Conservation (phyloP, 2,113 vertebrate species). For the Malaclemys terrapin region DNA sequence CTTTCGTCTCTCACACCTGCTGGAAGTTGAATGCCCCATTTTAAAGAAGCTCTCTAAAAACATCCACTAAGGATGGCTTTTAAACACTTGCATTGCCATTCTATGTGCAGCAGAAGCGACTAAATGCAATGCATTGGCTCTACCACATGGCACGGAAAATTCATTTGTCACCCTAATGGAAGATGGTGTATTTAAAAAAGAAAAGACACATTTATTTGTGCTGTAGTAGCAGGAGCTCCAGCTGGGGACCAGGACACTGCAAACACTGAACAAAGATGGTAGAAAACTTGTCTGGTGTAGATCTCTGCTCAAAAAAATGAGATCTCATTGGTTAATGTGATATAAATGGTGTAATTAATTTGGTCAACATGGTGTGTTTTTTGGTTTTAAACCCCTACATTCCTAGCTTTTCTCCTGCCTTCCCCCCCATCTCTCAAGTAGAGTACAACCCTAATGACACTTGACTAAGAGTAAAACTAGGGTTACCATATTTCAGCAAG, state of each 20-base stretch:
- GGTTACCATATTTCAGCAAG: too few relatives aligned
- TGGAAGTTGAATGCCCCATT: neutral
- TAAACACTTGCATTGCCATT: neutral
- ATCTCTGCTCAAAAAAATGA: neutral
- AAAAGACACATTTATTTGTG: neutral
- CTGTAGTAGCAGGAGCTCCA: too few relatives aligned
- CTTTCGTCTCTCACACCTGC: neutral
- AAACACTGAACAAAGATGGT: neutral
- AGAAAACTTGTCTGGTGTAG: neutral
- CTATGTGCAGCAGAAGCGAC: neutral
- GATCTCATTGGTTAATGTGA: neutral
- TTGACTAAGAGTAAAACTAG: neutral
- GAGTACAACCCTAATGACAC: neutral
- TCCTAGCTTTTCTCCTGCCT: too few relatives aligned
- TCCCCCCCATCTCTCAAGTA: neutral
- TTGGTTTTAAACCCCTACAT: too few relatives aligned
- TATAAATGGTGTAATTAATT: neutral
- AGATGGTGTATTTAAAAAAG: neutral
- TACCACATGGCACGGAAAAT: neutral
- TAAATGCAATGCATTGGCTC: neutral
- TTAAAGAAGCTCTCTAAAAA: neutral
- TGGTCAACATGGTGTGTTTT: neutral
- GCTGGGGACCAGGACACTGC: neutral
- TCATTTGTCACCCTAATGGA: neutral
- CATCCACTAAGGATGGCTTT: neutral